These are phyloP conservation scores for Actenoides hombroni DNA, from an alignment of 2,113 vertebrate species.

Conservation along the genomic window DNA sequence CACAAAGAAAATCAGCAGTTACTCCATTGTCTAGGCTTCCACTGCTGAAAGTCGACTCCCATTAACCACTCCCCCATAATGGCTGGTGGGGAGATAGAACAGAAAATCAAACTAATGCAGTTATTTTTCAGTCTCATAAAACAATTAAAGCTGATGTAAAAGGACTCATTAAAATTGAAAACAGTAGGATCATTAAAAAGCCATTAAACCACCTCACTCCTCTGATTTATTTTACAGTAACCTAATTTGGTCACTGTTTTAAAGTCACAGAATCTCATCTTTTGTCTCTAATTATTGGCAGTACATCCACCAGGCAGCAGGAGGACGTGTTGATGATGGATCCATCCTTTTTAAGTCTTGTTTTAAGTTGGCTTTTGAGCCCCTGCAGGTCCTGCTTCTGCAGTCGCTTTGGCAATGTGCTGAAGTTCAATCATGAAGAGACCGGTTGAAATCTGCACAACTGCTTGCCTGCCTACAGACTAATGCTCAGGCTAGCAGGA, in stretches of 20 bases:
- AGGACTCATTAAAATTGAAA: constrained; percentile 95
- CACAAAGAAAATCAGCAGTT: constrained; percentile 42
- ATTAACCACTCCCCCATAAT: constrained; percentile 67
- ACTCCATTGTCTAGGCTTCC: not conserved
- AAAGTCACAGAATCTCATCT: constrained; percentile 45
- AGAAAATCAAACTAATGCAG: constrained; percentile 91
- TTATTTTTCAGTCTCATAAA: constrained; percentile 88
- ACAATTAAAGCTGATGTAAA: constrained; percentile 92
- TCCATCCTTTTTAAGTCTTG: not conserved
- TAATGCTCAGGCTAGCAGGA: not conserved
- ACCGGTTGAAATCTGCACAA: not conserved
- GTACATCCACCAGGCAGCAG: not conserved
- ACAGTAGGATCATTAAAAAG: constrained; percentile 96
- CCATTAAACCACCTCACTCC: constrained; percentile 87
- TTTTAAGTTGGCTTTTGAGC: not conserved
- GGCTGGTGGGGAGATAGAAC: constrained; percentile 80
- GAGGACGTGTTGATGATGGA: not conserved
- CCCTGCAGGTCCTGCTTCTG: not conserved
- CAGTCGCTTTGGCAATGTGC: not conserved
- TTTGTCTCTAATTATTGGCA: constrained; percentile 38
- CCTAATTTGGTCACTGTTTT: constrained; percentile 67
- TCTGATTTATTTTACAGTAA: constrained; percentile 86
- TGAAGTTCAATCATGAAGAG: not conserved
- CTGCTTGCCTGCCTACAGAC: not conserved
- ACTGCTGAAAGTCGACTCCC: constrained; percentile 49